Base-by-base conservation (phyloP, 2,888 invertebrate species). In the Dicyrtomina minuta region DNA sequence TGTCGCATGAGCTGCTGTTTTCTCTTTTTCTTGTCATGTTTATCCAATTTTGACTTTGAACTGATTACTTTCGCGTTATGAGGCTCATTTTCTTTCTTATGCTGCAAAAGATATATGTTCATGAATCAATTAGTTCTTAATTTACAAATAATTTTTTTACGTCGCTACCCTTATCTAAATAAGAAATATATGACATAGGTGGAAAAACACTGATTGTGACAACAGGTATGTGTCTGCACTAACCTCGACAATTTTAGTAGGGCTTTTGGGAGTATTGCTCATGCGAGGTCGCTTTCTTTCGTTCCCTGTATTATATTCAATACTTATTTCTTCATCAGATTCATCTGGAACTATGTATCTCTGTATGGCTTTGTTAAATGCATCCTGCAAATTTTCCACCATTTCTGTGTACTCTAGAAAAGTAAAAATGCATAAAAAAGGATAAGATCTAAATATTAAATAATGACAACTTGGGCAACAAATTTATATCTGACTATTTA, bases 361-460 rank as follows among this genome's bases (percentile, higher is more conserved):
- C 80, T 90, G 90, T 3, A 91, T 90, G 15, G 91, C 88, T 73
- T 89, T 87, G 77, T 91, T 89, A 80, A 94, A 93, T 13, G 89
- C 91, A 77, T 88, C 86, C 81, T 90, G 88, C 68, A 94, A 84
- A 81, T 89, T 92, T 80, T 90, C 89, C 12, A 91, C 92, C 93
- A 93, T 93, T 81, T 88, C 88, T 0, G 92, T 92, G 79, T 93
- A 93, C 82, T 93, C 93, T 93, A 82, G 58, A 83, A 81, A 74
- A 76, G 68, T 73, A 71, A 10, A 51, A 65, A 33, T n/a, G n/a
- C 12, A 13, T 60, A n/a, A 13, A 22, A n/a, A 20, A 41, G 27
- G 22, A 41, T 20, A 17, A n/a, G 12, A 26, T 12, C 13, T 22
- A 53, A 39, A 8, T 46, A 20, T 55, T 55, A 24, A 41, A 2